Percentiles rank a stretch among this genome's conserved stretches.
These are phyloP conservation scores for Drosophila ficusphila DNA, from an alignment of 1,140 invertebrate species.

Conservation along the genomic window DNA sequence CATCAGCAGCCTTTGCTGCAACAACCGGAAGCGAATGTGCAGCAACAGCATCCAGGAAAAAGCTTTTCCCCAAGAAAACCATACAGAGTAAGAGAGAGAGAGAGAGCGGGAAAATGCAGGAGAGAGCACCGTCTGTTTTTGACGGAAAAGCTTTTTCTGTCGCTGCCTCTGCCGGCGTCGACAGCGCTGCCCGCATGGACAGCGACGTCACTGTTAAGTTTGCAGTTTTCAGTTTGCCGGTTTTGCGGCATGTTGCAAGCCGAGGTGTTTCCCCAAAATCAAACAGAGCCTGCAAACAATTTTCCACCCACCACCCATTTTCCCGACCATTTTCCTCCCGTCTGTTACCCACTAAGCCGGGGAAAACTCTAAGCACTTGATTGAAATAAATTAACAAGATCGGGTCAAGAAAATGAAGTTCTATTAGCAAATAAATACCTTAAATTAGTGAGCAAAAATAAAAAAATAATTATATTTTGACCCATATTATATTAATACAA, in stretches of 20 bases:
- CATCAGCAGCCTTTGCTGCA: constrained; percentile 56
- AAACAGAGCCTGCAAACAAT: constrained; percentile 19
- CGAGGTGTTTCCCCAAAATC: constrained; percentile 30
- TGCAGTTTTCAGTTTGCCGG: constrained; percentile 56
- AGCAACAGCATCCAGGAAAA: constrained; percentile 48
- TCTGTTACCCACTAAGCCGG: not conserved
- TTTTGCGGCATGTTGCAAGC: constrained; percentile 43
- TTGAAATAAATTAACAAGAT: not conserved
- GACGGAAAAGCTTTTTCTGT: constrained; percentile 9
- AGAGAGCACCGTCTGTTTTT: constrained; percentile 4
- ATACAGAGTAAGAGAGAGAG: constrained; percentile 1
- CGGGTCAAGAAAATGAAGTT: not conserved
- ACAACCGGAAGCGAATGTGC: constrained; percentile 60
- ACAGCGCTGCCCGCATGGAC: not conserved
- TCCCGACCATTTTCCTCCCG: not conserved
- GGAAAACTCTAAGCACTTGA: not conserved
- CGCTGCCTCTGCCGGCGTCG: not conserved
- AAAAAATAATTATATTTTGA: too few species aligned
- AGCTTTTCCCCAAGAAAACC: constrained; percentile 14
- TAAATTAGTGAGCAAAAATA: too few species aligned
- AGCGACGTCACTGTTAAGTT: constrained; percentile 26
- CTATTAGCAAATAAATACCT: not conserved
- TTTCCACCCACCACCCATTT: too few species aligned
- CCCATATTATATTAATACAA: too few species aligned
- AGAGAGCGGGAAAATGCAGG: not conserved